Evolutionary conservation across 2,113 vertebrate genomes (phyloP).

Genomic region (Semnornis frantzii): DNA sequence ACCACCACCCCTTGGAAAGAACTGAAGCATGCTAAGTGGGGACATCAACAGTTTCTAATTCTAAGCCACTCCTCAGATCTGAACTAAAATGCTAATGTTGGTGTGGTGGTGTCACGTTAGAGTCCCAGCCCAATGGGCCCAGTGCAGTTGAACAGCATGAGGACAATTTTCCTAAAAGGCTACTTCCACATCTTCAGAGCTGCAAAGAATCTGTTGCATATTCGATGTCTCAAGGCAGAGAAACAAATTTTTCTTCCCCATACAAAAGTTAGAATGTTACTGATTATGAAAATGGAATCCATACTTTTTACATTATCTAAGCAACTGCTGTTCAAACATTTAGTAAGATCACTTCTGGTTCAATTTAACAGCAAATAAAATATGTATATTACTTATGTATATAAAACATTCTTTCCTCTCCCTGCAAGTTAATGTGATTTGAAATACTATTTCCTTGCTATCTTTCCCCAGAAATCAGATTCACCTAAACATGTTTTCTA

Average conservation of each 20-base stretch:
- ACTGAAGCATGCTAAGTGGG: background rate
- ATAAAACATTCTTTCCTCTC: background rate
- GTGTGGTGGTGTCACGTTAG: background rate
- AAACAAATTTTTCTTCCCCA: background rate
- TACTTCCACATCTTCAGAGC: background rate
- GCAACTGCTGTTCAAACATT: background rate
- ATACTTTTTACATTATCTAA: background rate
- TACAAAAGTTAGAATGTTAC: background rate
- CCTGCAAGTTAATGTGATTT: background rate
- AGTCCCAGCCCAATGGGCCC: background rate
- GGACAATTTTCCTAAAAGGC: background rate
- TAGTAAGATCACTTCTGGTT: background rate
- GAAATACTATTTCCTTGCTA: background rate
- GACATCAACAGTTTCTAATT: background rate
- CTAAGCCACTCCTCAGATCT: background rate
- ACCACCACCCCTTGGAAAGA: background rate
- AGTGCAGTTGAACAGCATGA: background rate
- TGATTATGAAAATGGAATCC: background rate
- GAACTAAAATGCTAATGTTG: background rate
- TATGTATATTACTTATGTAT: no score
- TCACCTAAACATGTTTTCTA: background rate
- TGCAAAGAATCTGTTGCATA: background rate
- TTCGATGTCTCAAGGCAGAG: background rate
- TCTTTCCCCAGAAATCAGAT: background rate
- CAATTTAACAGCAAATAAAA: background rate